Evolutionary conservation across 1,140 invertebrate species (phyloP), one percentile per base, ranked within the genome.

Genomic region (Semibalanus balanoides): DNA sequence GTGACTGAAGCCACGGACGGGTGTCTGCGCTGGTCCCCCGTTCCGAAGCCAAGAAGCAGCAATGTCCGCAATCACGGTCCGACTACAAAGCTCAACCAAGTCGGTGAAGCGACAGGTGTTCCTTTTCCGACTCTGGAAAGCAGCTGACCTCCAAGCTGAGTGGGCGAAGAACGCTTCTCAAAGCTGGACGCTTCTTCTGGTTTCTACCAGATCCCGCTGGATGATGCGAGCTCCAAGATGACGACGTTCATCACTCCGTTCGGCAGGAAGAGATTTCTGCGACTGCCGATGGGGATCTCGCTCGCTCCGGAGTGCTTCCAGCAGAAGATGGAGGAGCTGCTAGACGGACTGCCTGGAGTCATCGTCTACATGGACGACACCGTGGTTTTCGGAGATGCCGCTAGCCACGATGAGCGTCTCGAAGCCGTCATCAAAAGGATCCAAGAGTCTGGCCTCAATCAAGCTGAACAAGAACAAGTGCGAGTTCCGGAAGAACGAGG

Each of bases 11-110:
- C 35, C 5, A 40, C 72, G 64, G 76, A 76, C 40, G 86, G 85
- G 84, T 80, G 82, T 27, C 79, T 82, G 27, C 83, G 83, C 17
- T 82, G 85, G 31, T 81, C 85, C 22, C 76, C 81, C 17, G 81
- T 17, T 11, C 81, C 79, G 28, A 85, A 86, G 77, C 73, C 79
- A 28, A 80, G 82, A 75, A 81, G 80, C n/a, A 79, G 79, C 28
- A 17, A 17, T 40, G 78, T 83, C 28, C 77, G 85, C n/a, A 76
- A 76, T 85, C 14, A 85, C 83, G 76, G 82, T 82, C 19, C 19
- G 83, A 86, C 78, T 83, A 79, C 78, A 43, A 70, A 77, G 29
- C 76, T 83, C 27, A 83, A 83, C 76, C 76, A 79, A 51, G n/a
- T 77, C 76, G 74, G 43, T 76, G 74, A 76, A 80, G 76, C 72